These are phyloP conservation scores for Sminthurinus aureus DNA, from an alignment of 2,888 invertebrate genomes.

Conservation along the genomic window DNA sequence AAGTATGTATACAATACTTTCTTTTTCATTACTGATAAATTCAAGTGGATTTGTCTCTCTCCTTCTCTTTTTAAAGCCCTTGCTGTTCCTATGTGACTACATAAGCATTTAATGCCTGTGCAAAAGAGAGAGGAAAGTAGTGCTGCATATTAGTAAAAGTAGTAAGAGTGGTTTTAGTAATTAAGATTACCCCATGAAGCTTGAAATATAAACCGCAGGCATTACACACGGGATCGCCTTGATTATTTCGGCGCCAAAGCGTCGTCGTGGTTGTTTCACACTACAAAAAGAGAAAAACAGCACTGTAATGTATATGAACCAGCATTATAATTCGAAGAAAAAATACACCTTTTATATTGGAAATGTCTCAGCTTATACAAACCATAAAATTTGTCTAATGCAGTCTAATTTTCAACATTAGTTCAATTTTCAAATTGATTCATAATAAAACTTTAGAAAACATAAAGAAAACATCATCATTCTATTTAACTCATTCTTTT, in stretches of 20 bases:
- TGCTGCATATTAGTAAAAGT: neutral
- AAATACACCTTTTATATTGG: too few relatives aligned
- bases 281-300: neutral
- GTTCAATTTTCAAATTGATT: too few relatives aligned
- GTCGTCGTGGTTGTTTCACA: slow-evolving; percentile 68
- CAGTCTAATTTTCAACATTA: too few relatives aligned
- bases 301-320: too few relatives aligned
- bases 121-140: neutral
- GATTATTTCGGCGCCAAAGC: slow-evolving; percentile 64
- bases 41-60: neutral
- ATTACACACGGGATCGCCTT: slow-evolving; percentile 73
- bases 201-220: slow-evolving; percentile 84
- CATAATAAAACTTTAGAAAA: too few relatives aligned
- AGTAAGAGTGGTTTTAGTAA: slow-evolving; percentile 44
- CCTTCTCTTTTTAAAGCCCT: neutral
- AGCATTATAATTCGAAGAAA: too few relatives aligned
- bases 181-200: slow-evolving; percentile 75
- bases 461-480: too few relatives aligned
- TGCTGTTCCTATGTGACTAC: neutral
- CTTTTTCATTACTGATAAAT: neutral
- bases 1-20: neutral
- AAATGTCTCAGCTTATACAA: too few relatives aligned
- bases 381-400: too few relatives aligned
- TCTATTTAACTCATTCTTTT: too few relatives aligned
- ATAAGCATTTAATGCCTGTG: neutral